These are phyloP conservation scores for Panthera leo DNA, from an alignment of 2,113 vertebrate genomes.

Conservation along the genomic window DNA sequence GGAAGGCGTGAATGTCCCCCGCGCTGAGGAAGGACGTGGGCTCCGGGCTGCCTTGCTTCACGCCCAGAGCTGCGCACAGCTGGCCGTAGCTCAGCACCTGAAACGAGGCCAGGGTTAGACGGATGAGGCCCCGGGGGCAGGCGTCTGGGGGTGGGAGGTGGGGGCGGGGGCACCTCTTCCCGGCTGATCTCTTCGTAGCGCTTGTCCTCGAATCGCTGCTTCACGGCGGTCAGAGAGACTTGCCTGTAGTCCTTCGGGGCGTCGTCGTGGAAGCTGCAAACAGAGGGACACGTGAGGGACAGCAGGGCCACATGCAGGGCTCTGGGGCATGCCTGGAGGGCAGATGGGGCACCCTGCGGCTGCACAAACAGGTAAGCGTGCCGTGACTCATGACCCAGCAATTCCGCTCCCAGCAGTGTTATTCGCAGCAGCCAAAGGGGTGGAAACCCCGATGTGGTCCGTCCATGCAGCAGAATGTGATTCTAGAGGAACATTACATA, in stretches of 20 bases:
- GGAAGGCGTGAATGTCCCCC: conserved; percentile 91
- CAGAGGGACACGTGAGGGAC: neutral
- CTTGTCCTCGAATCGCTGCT: conserved; percentile 96
- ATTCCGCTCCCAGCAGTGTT: neutral
- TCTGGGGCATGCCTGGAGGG: neutral
- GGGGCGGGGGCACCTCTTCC: conserved; percentile 86
- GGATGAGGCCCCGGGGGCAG: neutral
- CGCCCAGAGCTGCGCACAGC: conserved; percentile 91
- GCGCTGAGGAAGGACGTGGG: conserved; percentile 77
- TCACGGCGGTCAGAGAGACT: conserved; percentile 94
- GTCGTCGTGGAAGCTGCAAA: conserved; percentile 92
- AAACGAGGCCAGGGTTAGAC: neutral
- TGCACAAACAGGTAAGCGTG: neutral
- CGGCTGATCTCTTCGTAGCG: conserved; percentile 92
- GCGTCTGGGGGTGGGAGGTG: rapidly evolving
- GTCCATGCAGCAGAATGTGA: rapidly evolving
- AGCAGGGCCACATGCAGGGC: neutral
- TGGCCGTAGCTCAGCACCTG: conserved; percentile 94
- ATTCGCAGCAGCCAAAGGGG: neutral
- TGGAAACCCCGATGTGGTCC: rapidly evolving
- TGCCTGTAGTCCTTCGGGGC: conserved; percentile 96
- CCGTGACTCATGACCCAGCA: neutral
- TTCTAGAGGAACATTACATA: neutral
- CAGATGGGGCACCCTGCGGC: rapidly evolving
- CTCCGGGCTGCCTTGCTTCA: conserved; percentile 87